Base-by-base conservation (phyloP, 2,113 vertebrate species). In the Triplophysa rosa region DNA sequence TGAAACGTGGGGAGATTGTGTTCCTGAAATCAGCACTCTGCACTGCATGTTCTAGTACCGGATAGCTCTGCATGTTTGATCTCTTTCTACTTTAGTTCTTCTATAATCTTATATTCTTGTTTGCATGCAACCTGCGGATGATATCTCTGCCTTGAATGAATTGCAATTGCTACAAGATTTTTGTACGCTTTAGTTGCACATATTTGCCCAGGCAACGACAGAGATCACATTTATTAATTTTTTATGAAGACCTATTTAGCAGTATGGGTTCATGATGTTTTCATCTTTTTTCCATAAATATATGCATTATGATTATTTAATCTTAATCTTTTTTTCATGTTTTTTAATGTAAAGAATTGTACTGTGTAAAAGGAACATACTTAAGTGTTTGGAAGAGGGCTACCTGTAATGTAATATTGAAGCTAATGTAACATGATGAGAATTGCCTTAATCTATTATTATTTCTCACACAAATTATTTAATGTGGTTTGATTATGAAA, bases 31-130 rank as follows among this genome's bases (percentile, higher is more conserved):
- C 77, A 47, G 23, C 19, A 0, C 54, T 49, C 37, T n/a, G 33
- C 19, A 26, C 29, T 67, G 64, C 47, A 74, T 74, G 58, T n/a
- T 63, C 23, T 40, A 16, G 3, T 40, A 72, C 23, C 40, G 19
- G 9, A 59, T 23, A 74, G 11, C 5, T 19, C 58, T 74, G 72
- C 72, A 63, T 47, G 58, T 29, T 63, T 59, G 45, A 63, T 63
- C 4, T 62, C 24, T 40, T 17, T 17, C 14, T 16, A 58, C 19
- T 58, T 19, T 56, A n/a, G 17, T 56, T n/a, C 37, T 61, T 47
- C 71, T 74, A 23, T 63, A 74, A 74, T 74, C 58, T 13, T 74
- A 29, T 74, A 42, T 42, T 42, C 33, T 73, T 24, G 42, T 74
- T 47, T 49, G 56, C 72, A 74, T 61, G 70, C 12, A 42, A 16